Conservation (phyloP, 2,113 vertebrate species). For the Hippoglossus stenolepis region DNA sequence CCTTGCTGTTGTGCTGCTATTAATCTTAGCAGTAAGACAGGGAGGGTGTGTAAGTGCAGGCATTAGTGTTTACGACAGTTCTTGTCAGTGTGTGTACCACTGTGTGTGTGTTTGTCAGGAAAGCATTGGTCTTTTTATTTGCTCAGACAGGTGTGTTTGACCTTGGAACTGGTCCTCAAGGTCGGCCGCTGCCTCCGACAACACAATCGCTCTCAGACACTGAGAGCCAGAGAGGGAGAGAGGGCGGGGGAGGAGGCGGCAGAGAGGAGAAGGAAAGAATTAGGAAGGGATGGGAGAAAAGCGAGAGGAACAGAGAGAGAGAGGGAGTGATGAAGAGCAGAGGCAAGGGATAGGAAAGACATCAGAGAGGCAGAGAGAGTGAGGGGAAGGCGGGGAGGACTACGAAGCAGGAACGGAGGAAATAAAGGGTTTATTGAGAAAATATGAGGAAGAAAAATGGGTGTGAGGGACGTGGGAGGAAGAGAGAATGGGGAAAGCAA, state of each 20-base stretch:
- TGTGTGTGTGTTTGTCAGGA: neutral
- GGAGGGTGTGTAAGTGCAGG: neutral
- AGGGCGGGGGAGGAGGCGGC: neutral
- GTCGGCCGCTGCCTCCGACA: constrained; percentile 42
- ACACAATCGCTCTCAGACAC: constrained; percentile 34
- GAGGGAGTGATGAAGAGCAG: neutral
- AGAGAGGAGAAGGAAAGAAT: constrained; percentile 24
- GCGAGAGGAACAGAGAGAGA: neutral
- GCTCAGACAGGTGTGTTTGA: constrained; percentile 40
- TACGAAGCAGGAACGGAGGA: neutral
- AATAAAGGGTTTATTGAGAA: constrained; percentile 3
- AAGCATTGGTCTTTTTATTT: constrained; percentile 27
- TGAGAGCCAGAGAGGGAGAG: constrained; percentile 9
- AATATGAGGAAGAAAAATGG: constrained; percentile 8
- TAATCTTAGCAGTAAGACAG: neutral
- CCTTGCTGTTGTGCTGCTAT: neutral
- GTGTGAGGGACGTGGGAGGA: neutral
- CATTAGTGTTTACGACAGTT: constrained; percentile 5
- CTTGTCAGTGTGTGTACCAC: neutral
- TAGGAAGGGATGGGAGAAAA: neutral
- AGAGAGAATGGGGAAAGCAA: constrained; percentile 13
- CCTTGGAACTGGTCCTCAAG: constrained; percentile 65
- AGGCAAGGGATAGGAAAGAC: neutral
- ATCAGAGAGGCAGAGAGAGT: constrained; percentile 2
- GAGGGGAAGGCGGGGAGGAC: neutral